Evolutionary conservation across 2,888 invertebrate species (phyloP).

Genomic region (Chalcis sispes): DNA sequence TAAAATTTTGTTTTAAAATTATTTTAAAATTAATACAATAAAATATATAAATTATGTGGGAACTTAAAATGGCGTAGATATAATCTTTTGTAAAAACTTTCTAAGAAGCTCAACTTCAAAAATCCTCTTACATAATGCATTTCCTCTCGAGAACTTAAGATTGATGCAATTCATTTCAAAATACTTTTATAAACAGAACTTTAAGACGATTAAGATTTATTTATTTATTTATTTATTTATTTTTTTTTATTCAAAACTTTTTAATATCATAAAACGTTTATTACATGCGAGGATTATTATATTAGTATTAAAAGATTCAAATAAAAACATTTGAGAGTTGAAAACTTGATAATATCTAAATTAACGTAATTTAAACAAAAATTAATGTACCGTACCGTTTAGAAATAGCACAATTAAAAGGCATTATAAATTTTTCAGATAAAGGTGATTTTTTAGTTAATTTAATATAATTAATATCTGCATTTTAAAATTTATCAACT

Average conservation of each 20-base stretch:
- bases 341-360: too few relatives aligned
- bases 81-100: slow-evolving; percentile 41
- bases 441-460: too few relatives aligned
- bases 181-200: slow-evolving; percentile 25
- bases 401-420: too few relatives aligned
- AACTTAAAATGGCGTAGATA: slow-evolving; percentile 32
- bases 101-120: slow-evolving; percentile 26
- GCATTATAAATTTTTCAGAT: too few relatives aligned
- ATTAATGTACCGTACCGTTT: too few relatives aligned
- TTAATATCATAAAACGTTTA: too few relatives aligned
- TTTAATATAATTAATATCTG: too few relatives aligned
- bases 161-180: slow-evolving; percentile 19
- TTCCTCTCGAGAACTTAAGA: slow-evolving; percentile 5
- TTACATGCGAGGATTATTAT: too few relatives aligned
- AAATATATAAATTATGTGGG: slow-evolving; percentile 15
- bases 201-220: slow-evolving; percentile 3
- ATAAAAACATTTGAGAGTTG: too few relatives aligned
- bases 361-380: too few relatives aligned
- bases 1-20: not conserved
- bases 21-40: slow-evolving; percentile 20
- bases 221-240: slow-evolving; percentile 14
- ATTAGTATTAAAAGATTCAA: too few relatives aligned
- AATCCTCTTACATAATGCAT: slow-evolving; percentile 47
- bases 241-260: slow-evolving; percentile 8
- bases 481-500: too few relatives aligned